phyloP scores from a whole-genome alignment of 1,140 invertebrate species.

The Brachionus manjavacas region DNA sequence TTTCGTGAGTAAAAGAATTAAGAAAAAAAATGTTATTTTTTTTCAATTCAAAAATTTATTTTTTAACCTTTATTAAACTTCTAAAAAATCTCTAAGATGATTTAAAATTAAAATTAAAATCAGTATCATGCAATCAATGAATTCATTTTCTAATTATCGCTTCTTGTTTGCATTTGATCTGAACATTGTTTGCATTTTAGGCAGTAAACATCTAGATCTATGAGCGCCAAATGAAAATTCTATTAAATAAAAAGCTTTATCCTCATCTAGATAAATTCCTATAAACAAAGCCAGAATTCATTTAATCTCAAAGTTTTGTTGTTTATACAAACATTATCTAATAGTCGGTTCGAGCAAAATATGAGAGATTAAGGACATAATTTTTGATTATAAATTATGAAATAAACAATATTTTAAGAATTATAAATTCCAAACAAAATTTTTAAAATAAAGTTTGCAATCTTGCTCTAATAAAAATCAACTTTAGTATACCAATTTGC shows the following conservation, averaged over 20 bases:
- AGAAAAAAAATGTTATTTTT: no score
- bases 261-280: not conserved
- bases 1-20: no score
- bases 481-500: not conserved
- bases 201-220: not conserved
- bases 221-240: not conserved
- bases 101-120: not conserved
- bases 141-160: not conserved
- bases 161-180: not conserved
- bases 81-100: no score
- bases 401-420: not conserved
- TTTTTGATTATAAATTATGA: conserved; percentile 1
- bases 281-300: not conserved
- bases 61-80: no score
- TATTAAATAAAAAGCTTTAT: not conserved
- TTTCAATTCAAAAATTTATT: no score
- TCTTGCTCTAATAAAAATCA: not conserved
- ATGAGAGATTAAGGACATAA: not conserved
- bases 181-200: not conserved
- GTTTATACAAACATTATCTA: not conserved
- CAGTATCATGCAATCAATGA: not conserved
- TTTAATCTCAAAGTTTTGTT: not conserved
- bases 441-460: not conserved
- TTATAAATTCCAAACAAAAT: not conserved
- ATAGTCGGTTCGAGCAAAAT: not conserved